phyloP scores from a whole-genome alignment of 2,113 vertebrate genomes.

The Ailurus styani region DNA sequence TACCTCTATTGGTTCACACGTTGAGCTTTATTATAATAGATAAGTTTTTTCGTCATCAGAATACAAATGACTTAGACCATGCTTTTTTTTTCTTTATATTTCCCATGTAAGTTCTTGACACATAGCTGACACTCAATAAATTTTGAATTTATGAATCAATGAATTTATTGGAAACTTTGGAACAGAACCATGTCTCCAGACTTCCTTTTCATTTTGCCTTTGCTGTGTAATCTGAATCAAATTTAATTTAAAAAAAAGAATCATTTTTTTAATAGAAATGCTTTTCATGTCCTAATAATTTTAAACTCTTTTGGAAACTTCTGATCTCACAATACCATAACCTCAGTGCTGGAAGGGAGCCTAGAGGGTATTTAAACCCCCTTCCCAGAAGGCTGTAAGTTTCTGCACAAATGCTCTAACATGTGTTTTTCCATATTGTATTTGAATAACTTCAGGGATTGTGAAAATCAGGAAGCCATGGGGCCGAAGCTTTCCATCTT shows the following conservation, averaged over 20 bases:
- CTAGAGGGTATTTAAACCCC: conserved; percentile 6
- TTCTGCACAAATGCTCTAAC: conserved; percentile 26
- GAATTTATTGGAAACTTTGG: conserved; percentile 54
- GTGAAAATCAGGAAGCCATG: conserved; percentile 6
- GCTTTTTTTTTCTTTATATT: background rate
- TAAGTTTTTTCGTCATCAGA: background rate
- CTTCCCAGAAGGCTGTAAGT: background rate
- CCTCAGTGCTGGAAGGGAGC: conserved; percentile 38
- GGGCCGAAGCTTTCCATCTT: background rate
- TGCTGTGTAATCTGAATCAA: conserved; percentile 48
- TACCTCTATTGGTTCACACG: background rate
- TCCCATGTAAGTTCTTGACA: background rate
- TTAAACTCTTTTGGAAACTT: conserved; percentile 52
- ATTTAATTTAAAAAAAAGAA: conserved; percentile 51
- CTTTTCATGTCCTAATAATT: conserved; percentile 50
- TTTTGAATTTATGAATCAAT: conserved; percentile 64
- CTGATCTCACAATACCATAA: conserved; percentile 42
- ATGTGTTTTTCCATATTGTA: conserved; percentile 38
- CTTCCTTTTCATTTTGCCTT: conserved; percentile 56
- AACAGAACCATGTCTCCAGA: conserved; percentile 55
- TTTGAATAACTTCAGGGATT: conserved; percentile 35
- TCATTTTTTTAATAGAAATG: conserved; percentile 43
- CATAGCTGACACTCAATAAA: conserved; percentile 35
- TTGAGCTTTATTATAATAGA: background rate
- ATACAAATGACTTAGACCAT: background rate